Evolutionary conservation across 2,888 invertebrate genomes (phyloP).

Genomic region (Bibio marci): DNA sequence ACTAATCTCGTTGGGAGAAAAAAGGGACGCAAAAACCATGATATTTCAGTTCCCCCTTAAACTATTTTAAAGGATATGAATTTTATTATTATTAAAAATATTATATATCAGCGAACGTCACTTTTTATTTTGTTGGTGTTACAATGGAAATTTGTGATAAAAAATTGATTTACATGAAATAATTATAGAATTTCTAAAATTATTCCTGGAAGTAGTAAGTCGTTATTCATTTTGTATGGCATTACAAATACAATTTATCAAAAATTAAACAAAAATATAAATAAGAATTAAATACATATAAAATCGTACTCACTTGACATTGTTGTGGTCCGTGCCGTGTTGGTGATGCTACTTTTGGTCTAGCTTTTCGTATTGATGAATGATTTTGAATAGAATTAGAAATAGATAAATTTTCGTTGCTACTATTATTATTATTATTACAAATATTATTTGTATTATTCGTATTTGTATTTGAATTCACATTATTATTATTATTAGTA

Average conservation of each 20-base stretch:
- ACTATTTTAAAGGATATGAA: too few species aligned
- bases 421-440: conserved; percentile 7
- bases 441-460: conserved; percentile 7
- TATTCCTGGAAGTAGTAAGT: too few species aligned
- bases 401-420: conserved; percentile 8
- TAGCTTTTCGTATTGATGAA: conserved; percentile 43
- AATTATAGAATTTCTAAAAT: too few species aligned
- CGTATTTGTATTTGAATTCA: conserved; percentile 5
- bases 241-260: neutral
- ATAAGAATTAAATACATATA: neutral
- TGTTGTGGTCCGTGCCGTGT: conserved; percentile 83
- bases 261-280: neutral
- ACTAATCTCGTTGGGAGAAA: too few species aligned
- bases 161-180: too few species aligned
- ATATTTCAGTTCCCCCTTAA: too few species aligned
- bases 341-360: conserved; percentile 76
- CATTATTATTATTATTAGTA: conserved; percentile 13
- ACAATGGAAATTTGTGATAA: too few species aligned
- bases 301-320: conserved; percentile 51
- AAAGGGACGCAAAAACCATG: too few species aligned
- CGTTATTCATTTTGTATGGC: too few species aligned
- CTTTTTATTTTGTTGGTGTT: too few species aligned
- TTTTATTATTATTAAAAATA: too few species aligned
- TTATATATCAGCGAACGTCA: too few species aligned
- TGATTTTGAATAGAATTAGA: conserved; percentile 17